Conservation (phyloP, 2,888 invertebrate genomes). For the Troides oblongomaculatus region DNA sequence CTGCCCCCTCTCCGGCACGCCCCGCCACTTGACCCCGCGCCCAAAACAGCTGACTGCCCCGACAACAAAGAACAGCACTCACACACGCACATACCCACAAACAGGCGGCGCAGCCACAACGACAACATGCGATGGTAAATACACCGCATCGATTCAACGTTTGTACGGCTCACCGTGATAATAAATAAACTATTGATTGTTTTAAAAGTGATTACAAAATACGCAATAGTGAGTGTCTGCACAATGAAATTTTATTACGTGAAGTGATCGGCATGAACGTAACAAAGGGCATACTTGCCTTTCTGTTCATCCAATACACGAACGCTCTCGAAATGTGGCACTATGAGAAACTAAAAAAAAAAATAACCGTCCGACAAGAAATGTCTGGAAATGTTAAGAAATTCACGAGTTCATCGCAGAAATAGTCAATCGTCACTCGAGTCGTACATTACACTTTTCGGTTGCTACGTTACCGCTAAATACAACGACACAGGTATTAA, state of each 20-base stretch:
- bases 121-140: slow-evolving; percentile 11
- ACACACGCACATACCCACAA: slow-evolving; percentile 30
- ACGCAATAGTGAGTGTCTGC: neutral
- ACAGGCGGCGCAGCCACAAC: slow-evolving; percentile 36
- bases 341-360: slow-evolving; percentile 40
- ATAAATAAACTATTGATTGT: slow-evolving; percentile 2
- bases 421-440: slow-evolving; percentile 63
- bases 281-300: slow-evolving; percentile 73
- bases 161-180: neutral
- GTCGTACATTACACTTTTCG: slow-evolving; percentile 66
- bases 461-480: slow-evolving; percentile 61
- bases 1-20: slow-evolving; percentile 22
- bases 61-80: slow-evolving; percentile 68
- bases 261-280: slow-evolving; percentile 50
- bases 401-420: slow-evolving; percentile 64
- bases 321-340: slow-evolving; percentile 63
- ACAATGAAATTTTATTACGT: slow-evolving; percentile 25
- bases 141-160: slow-evolving; percentile 4
- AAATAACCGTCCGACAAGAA: slow-evolving; percentile 51
- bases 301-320: slow-evolving; percentile 76
- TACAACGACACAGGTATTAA: slow-evolving; percentile 51
- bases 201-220: slow-evolving; percentile 12
- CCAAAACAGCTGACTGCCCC: slow-evolving; percentile 68
- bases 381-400: slow-evolving; percentile 48
- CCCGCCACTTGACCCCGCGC: slow-evolving; percentile 37